Percentiles rank a stretch among this genome's conserved stretches.
phyloP scores from a whole-genome alignment of 1,140 invertebrate species.

The Zaprionus inermis region DNA sequence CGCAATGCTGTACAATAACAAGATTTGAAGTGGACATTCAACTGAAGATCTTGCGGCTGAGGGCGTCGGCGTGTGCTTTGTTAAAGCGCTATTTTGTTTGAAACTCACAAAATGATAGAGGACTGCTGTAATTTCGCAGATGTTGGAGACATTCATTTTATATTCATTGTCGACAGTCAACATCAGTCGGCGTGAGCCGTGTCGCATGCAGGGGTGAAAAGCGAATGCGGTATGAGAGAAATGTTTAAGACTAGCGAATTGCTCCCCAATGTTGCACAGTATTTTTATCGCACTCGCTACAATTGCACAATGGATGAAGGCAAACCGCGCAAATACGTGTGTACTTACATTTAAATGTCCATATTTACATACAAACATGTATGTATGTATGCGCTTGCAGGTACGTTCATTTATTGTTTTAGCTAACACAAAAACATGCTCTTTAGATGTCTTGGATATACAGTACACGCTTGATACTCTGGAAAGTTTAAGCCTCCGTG shows the following conservation, averaged over 20 bases:
- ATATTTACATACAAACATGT: background rate
- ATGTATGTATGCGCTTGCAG: background rate
- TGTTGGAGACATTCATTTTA: conserved; percentile 44
- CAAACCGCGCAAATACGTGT: conserved; percentile 6
- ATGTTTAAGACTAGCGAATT: conserved; percentile 17
- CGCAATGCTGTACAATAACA: conserved; percentile 68
- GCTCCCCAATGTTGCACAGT: conserved; percentile 27
- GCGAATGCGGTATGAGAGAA: background rate
- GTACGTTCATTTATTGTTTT: background rate
- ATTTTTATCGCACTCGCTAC: conserved; percentile 1
- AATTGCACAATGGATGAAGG: conserved; percentile 21
- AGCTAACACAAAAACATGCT: background rate
- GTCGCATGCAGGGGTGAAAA: background rate
- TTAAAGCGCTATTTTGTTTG: conserved; percentile 45
- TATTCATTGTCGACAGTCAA: conserved; percentile 58
- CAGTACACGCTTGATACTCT: no score
- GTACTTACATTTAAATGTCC: background rate
- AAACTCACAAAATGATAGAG: conserved; percentile 29
- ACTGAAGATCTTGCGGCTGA: conserved; percentile 7
- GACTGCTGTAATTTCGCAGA: conserved; percentile 20
- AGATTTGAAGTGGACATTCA: conserved; percentile 66
- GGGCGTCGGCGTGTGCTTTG: conserved; percentile 32
- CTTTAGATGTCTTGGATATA: background rate
- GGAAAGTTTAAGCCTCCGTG: no score
- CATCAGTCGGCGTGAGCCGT: conserved; percentile 1